Evolutionary conservation across 1,140 invertebrate genomes (phyloP), one percentile per base, ranked within the genome.

Genomic region (Mamestra configurata): DNA sequence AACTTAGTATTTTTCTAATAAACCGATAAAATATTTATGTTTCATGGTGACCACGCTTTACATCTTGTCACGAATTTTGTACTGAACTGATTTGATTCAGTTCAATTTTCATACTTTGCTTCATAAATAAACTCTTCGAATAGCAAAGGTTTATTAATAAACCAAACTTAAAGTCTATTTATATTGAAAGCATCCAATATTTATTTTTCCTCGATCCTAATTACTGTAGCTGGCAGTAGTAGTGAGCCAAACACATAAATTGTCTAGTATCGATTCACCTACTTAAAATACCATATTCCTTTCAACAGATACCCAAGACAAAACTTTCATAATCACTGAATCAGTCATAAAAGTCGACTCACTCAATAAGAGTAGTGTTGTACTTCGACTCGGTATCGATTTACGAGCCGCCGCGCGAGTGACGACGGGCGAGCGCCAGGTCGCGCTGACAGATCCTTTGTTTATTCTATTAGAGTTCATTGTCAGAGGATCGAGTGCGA

Each of bases 381-480:
- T 89, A 78, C 84, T 87, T 80, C 80, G 82, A 88, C 82, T 90
- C 89, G 85, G 89, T 91, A 91, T 92, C 90, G 90, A 93, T 93
- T 92, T 93, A 93, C 89, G 90, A 89, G 84, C 86, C 80, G 86
- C 86, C 88, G 88, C 85, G 88, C 85, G 79, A 81, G 89, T 84
- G 92, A 68, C 84, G 93, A 94, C 87, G 89, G 89, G 86, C 87
- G 86, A 86, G 88, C 86, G 84, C 91, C 93, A 94, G 93, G 83
- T 85, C 86, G 88, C 86, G 92, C 70, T 87, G 91, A 93, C 61
- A 85, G 93, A 93, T 90, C 84, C 77, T 87, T 83, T 94, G 93
- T 94, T 94, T 94, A 94, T 88, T 86, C 84, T 81, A 90, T 89
- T 87, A 87, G 92, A 93, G 92, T 94, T 94, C 93, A 94, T 94